Evolutionary conservation across 2,113 vertebrate species (phyloP), one percentile per base, ranked within the genome.

Genomic region (Progne subis): DNA sequence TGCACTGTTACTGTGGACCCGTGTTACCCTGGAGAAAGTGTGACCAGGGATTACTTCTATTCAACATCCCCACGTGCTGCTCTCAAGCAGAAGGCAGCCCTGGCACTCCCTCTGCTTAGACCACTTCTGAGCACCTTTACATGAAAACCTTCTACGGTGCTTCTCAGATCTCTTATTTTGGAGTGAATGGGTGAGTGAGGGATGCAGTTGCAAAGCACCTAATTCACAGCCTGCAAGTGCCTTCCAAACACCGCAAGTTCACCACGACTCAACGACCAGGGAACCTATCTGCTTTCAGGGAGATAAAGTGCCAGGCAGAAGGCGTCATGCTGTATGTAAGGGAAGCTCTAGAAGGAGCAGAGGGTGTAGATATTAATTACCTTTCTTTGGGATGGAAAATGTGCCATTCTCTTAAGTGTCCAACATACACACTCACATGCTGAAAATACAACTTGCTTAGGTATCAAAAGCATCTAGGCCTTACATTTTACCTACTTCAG

Each of bases 221-320:
- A 44, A 53, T 50, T 64, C 76, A 59, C n/a, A 46, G 47, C 55
- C 59, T 31, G 0, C 44, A 39, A 61, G 14, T 41, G 53, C 68
- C 60, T 79, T 56, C 1, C 5, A 24, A 64, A 67, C 21, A 8
- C 34, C 16, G 11, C 25, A n/a, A 77, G 44, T 78, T 92, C 83
- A 64, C 16, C 2, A 0, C 8, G 17, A 63, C 46, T 71, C 44
- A 21, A 4, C 23, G 82, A 61, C 74, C 37, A 43, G 49, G 31
- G 59, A 92, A 81, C 63, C 37, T 43, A 81, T 78, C 85, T 93
- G 55, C 78, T 71, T 71, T n/a, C 50, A 57, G 69, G 84, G 60
- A 85, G 87, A 37, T 31, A 24, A 78, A 67, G 18, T 52, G 31
- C 63, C 39, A 68, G 46, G 31, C 29, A 55, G 65, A 92, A 92